Evolutionary conservation across 2,888 invertebrate genomes (phyloP), one percentile per base, ranked within the genome.

Genomic region (Pheosia gnoma): DNA sequence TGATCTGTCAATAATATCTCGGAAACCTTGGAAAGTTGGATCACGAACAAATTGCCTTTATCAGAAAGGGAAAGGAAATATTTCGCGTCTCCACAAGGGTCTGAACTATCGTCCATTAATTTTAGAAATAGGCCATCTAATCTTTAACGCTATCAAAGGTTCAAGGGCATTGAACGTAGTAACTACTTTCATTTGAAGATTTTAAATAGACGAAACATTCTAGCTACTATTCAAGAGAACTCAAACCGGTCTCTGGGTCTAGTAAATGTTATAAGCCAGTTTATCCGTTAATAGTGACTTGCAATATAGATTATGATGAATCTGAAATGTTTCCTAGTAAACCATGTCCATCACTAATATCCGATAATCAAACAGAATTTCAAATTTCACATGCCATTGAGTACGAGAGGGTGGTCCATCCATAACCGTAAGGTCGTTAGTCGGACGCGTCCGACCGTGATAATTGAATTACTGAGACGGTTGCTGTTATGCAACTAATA

Each of bases 381-480:
- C 25, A 11, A 53, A 53, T 53, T 53, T 53, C 53, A 53, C 51
- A 53, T 53, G 10, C 37, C 53, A 53, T 53, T 53, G 53, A 25
- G 53, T 53, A 25, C 2, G 6, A 53, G 53, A 37, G 53, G 52
- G 8, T 52, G 8, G 36, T 7, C n/a, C 52, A 52, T 52, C n/a
- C 52, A 52, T 52, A 36, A 52, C 25, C 54, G 38, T 10, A 54
- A 54, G 54, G 55, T 55, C 55, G 55, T 55, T 55, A 55, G 55
- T 55, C 55, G 39, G 13, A 38, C 39, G 55, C 55, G 39, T 39
- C 39, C 55, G 39, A 13, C 55, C 55, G 55, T 55, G 6, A 55
- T 55, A 55, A 55, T 55, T 55, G 55, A 55, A 55, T 55, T 54
- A 54, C 54, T 11, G 55, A 55, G 55, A 55, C 55, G 39, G 39